Evolutionary conservation across 2,888 invertebrate species (phyloP).

Genomic region (Dicranocentrus wangi): DNA sequence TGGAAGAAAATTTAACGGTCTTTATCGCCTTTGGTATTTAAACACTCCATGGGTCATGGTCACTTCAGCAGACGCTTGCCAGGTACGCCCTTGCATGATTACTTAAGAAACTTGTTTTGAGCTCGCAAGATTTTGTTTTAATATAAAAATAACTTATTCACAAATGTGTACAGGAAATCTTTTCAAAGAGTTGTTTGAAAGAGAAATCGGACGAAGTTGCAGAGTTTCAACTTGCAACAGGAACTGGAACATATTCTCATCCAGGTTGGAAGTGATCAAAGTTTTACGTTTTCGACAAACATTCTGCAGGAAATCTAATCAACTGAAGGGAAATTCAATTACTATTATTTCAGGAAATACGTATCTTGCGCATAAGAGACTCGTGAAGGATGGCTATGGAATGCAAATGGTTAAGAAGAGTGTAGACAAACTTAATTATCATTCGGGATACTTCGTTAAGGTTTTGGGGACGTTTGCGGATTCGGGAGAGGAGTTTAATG

Average conservation of each 20-base stretch:
- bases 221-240: neutral
- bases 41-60: conserved; percentile 8
- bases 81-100: neutral
- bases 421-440: neutral
- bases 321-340: no score
- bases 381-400: neutral
- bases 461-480: neutral
- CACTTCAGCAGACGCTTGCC: neutral
- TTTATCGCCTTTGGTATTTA: neutral
- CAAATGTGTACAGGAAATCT: neutral
- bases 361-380: neutral
- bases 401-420: neutral
- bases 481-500: neutral
- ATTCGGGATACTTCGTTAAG: neutral
- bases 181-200: neutral
- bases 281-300: no score
- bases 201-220: neutral
- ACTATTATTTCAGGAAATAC: neutral
- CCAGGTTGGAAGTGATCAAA: no score
- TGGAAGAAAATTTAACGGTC: neutral
- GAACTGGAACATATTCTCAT: neutral
- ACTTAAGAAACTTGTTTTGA: no score
- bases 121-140: no score
- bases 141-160: no score
- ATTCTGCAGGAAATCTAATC: no score